Base-by-base conservation (phyloP, 92 coral and sea anemone species). In the Porites rus region DNA sequence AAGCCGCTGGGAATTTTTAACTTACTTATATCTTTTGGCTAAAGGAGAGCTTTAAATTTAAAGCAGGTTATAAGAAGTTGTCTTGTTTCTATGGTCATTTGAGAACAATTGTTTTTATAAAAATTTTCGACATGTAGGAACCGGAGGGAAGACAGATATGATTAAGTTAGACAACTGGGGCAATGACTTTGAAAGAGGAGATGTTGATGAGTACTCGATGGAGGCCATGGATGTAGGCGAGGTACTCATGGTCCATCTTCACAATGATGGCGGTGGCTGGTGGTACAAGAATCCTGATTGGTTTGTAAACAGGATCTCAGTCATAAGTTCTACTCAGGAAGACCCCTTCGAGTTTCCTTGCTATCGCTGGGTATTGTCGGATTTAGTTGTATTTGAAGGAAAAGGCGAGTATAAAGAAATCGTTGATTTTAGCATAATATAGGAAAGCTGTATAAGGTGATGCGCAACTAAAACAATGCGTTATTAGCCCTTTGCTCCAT, bases 141-240 rank as follows among this genome's bases (percentile, higher is more conserved):
- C 93, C 28, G 90, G 86, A 65, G 96, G 96, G 24, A 92, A 92
- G 6, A 95, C 98, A 0, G 97, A 93, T 28, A 84, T 69, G 19
- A 20, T 92, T 65, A 64, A 81, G 70, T 65, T 97, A 25, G 92
- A 84, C 90, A 83, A 76, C 14, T 79, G 92, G 88, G 84, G 84
- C 60, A 63, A 76, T 51, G 98, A 91, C 81, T 90, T 87, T 19
- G 95, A 91, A 81, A 79, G 81, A 60, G 96, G 96, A 6, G 76
- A 84, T 8, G 50, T 76, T 16, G 96, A 95, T 74, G 89, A 82
- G 9, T 97, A 95, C 83, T 12, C 28, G 19, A 74, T 95, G 20
- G 90, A 90, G 65, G 92, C 90, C 13, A 87, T 89, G 88, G 98
- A 97, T 65, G 93, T 97, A 12, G 99, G 99, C 9, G 97, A 93